Conservation (phyloP, 2,888 invertebrate species). For the Diarsia brunnea region DNA sequence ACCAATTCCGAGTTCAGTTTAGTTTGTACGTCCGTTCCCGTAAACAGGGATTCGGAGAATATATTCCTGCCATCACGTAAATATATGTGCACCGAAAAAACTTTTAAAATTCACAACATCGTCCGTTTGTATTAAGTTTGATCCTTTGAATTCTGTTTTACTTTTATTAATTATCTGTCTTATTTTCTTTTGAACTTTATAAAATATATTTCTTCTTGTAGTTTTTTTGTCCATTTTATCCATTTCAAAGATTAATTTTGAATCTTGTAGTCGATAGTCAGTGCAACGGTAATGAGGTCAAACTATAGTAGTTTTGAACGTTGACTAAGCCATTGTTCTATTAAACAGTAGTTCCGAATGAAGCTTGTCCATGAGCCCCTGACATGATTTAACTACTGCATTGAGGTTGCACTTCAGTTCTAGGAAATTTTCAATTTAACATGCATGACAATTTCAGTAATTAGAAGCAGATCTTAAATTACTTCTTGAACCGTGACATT, state of each 20-base stretch:
- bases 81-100: slow-evolving; percentile 21
- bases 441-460: neutral
- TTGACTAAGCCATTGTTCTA: slow-evolving; percentile 40
- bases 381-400: slow-evolving; percentile 39
- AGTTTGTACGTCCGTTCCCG: slow-evolving; percentile 30
- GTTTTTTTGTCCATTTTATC: neutral
- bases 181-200: neutral
- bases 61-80: slow-evolving; percentile 41
- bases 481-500: neutral
- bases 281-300: neutral
- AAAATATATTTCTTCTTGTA: neutral
- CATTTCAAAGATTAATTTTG: neutral
- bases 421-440: slow-evolving; percentile 17
- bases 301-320: slow-evolving; percentile 5
- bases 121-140: slow-evolving; percentile 20
- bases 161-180: neutral
- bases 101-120: slow-evolving; percentile 10
- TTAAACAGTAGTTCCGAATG: slow-evolving; percentile 47
- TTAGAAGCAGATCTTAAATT: slow-evolving; percentile 5
- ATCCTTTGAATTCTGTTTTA: slow-evolving; percentile 9
- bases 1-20: slow-evolving; percentile 43
- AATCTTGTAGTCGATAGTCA: neutral
- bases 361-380: slow-evolving; percentile 37
- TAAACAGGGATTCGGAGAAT: slow-evolving; percentile 49
- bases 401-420: slow-evolving; percentile 10